A percentile compares a stretch with the other conserved stretches of the same genome.
Evolutionary conservation across 2,797 vertebrate species (phyloP).

Genomic region (Lepus oiostolus): DNA sequence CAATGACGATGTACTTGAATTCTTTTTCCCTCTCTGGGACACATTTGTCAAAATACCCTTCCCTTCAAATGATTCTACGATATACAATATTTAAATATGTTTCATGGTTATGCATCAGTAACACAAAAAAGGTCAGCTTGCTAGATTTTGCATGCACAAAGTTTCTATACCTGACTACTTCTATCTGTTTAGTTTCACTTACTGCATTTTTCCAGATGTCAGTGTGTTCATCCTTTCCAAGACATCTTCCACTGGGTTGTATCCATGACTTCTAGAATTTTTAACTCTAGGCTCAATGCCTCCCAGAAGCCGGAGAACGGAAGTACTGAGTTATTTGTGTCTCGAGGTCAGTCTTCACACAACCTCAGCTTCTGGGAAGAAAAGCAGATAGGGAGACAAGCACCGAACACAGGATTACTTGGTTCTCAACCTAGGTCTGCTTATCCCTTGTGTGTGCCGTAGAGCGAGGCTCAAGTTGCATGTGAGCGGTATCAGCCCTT

Average conservation of each 20-base stretch:
- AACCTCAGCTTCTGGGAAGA: neutral
- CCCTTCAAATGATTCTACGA: slow-evolving; percentile 43
- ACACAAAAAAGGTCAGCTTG: slow-evolving; percentile 49
- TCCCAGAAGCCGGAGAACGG: slow-evolving; percentile 5
- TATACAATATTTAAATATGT: slow-evolving; percentile 68
- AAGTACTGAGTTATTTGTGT: neutral
- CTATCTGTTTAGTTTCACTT: neutral
- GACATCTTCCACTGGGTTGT: neutral
- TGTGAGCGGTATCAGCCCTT: neutral
- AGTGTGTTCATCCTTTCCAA: slow-evolving; percentile 26
- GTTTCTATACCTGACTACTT: neutral
- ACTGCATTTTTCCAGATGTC: slow-evolving; percentile 14
- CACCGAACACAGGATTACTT: accelerated
- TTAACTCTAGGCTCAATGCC: neutral
- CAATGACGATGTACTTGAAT: slow-evolving; percentile 62
- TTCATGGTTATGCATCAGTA: slow-evolving; percentile 38
- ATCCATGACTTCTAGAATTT: slow-evolving; percentile 23
- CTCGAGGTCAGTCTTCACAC: neutral
- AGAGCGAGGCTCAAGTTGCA: neutral
- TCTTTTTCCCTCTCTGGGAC: slow-evolving; percentile 62
- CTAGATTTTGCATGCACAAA: neutral
- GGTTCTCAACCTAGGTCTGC: neutral
- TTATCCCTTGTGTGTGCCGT: neutral
- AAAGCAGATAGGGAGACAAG: neutral
- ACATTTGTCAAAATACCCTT: neutral